These are phyloP conservation scores for Thamnaconus septentrionalis DNA, from an alignment of 2,113 vertebrate species.

Conservation along the genomic window DNA sequence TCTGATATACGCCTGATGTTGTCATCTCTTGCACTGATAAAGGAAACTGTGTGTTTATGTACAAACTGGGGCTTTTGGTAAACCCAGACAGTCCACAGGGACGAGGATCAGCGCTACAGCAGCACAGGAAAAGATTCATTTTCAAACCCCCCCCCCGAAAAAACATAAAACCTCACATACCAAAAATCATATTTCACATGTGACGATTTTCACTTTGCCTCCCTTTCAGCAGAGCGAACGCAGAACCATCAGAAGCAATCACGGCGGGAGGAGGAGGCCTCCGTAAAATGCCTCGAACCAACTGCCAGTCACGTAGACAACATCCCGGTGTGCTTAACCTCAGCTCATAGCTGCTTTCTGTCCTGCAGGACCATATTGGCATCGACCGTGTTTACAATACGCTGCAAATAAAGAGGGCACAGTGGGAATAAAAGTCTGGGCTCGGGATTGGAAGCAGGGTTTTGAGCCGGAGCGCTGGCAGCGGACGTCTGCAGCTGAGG, in stretches of 20 bases:
- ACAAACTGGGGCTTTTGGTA: conserved; percentile 56
- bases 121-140: conserved; percentile 63
- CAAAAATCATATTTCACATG: no score
- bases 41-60: conserved; percentile 69
- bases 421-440: conserved; percentile 58
- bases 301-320: conserved; percentile 46
- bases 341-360: conserved; percentile 61
- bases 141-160: conserved; percentile 10
- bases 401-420: conserved; percentile 68
- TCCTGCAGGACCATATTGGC: conserved; percentile 60
- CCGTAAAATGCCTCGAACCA: conserved; percentile 30
- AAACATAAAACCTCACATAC: no score
- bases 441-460: conserved; percentile 48
- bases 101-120: conserved; percentile 34
- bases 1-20: conserved; percentile 37
- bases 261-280: conserved; percentile 25
- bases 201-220: not conserved
- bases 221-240: conserved; percentile 29
- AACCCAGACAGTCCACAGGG: conserved; percentile 56
- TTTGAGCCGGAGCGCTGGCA: conserved; percentile 49
- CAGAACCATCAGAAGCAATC: conserved; percentile 54
- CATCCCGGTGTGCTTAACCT: conserved; percentile 51
- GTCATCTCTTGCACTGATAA: conserved; percentile 57
- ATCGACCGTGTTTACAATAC: conserved; percentile 69
- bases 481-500: conserved; percentile 40